Conservation (phyloP, 2,888 invertebrate genomes). For the Gymnocheta viridis region DNA sequence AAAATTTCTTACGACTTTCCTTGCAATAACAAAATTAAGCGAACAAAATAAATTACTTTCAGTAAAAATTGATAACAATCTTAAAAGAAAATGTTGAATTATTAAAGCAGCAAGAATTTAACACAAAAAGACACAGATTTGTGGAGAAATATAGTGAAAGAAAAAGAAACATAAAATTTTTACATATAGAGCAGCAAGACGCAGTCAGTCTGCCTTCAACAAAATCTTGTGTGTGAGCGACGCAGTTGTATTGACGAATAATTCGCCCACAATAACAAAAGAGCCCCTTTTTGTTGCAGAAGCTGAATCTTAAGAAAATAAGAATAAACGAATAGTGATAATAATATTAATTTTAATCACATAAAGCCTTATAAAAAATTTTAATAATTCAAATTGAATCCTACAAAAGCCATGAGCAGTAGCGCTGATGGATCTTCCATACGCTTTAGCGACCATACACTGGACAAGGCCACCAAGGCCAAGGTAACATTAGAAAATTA, state of each 20-base stretch:
- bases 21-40: conserved; percentile 52
- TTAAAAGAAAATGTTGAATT: conserved; percentile 44
- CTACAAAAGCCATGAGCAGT: conserved; percentile 69
- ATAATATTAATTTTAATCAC: conserved; percentile 26
- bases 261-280: conserved; percentile 69
- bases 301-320: conserved; percentile 17
- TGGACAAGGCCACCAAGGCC: conserved; percentile 99
- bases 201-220: conserved; percentile 65
- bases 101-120: conserved; percentile 34
- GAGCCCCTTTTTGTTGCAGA: conserved; percentile 52
- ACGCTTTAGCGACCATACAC: conserved; percentile 97
- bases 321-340: conserved; percentile 38
- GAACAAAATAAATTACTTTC: conserved; percentile 12
- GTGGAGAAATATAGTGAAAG: conserved; percentile 29
- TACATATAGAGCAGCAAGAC: conserved; percentile 61
- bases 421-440: conserved; percentile 84
- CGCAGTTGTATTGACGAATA: conserved; percentile 60
- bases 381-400: conserved; percentile 6
- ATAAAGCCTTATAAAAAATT: conserved; percentile 49
- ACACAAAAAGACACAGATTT: conserved; percentile 50
- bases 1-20: conserved; percentile 58
- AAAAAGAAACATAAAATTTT: conserved; percentile 39
- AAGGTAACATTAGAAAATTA: conserved; percentile 99
- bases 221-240: conserved; percentile 58
- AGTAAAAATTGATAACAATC: conserved; percentile 15